Evolutionary conservation across 2,888 invertebrate species (phyloP), one percentile per base, ranked within the genome.

Genomic region (Epinotia ramella): DNA sequence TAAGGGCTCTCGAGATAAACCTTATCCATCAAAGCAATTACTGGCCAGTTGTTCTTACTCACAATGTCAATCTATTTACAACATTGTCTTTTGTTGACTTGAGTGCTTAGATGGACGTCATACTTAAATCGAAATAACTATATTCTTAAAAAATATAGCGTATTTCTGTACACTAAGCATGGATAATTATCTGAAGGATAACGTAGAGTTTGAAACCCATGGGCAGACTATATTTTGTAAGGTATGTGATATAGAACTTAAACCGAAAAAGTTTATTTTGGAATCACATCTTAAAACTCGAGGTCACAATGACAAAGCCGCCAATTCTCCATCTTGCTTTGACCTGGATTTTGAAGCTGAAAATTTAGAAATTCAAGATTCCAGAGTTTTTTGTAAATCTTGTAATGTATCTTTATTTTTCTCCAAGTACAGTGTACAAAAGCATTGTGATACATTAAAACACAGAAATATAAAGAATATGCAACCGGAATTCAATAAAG

Each of bases 221-320:
- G 28, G 60, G 28, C 28, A 28, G 60, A 60, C 28, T 60, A 60
- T 28, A 28, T 60, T 60, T 60, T 60, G 60, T 60, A 60, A 28
- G 24, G 60, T 60, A 60, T 60, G 60, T 28, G 28, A 28, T 13
- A 60, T 12, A 60, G 3, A 60, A 0, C 60, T 60, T 60, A 60
- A 60, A 60, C 28, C 60, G 60, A 60, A 60, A 28, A 60, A 60
- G 28, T 60, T 28, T 60, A 60, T 60, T 60, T 60, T 60, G 60
- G 60, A 28, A 5, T 5, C 13, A 28, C 60, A 60, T 28, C 60
- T 60, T 5, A 60, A 28, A 60, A 60, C 60, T 60, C 7, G 2
- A 60, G 28, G 60, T 28, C 60, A 60, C 60, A n/a, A n/a, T n/a
- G n/a, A n/a, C n/a, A n/a, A n/a, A n/a, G n/a, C n/a, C n/a, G n/a